These are phyloP conservation scores for Indri indri DNA, from an alignment of 2,113 vertebrate genomes.

Conservation along the genomic window DNA sequence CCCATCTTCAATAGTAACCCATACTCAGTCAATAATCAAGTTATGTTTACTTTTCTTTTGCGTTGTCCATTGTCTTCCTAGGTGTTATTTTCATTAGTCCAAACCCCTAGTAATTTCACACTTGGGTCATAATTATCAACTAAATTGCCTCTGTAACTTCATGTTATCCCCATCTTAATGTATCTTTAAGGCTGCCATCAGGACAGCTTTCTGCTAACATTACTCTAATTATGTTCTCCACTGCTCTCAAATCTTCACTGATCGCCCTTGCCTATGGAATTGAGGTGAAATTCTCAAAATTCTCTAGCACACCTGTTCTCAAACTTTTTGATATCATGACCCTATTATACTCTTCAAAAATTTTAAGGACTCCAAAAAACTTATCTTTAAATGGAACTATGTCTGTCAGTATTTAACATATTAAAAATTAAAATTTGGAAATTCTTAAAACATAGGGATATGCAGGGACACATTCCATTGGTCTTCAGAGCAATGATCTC, in stretches of 20 bases:
- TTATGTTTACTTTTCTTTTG: background rate
- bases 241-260: background rate
- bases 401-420: background rate
- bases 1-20: background rate
- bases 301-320: background rate
- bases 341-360: background rate
- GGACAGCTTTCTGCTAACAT: background rate
- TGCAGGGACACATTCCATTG: background rate
- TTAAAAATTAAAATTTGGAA: conserved; percentile 19
- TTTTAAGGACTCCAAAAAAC: background rate
- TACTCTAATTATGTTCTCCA: background rate
- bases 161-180: background rate
- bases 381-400: background rate
- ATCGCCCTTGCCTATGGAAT: background rate
- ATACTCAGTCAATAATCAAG: background rate
- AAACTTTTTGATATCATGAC: background rate
- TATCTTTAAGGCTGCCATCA: background rate
- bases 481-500: background rate
- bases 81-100: background rate
- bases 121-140: conserved; percentile 24
- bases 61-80: background rate
- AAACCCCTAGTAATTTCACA: conserved; percentile 36
- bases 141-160: conserved; percentile 6
- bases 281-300: background rate
- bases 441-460: background rate